Base-by-base conservation (phyloP, 1,140 invertebrate genomes). In the Drosophila bocki region DNA sequence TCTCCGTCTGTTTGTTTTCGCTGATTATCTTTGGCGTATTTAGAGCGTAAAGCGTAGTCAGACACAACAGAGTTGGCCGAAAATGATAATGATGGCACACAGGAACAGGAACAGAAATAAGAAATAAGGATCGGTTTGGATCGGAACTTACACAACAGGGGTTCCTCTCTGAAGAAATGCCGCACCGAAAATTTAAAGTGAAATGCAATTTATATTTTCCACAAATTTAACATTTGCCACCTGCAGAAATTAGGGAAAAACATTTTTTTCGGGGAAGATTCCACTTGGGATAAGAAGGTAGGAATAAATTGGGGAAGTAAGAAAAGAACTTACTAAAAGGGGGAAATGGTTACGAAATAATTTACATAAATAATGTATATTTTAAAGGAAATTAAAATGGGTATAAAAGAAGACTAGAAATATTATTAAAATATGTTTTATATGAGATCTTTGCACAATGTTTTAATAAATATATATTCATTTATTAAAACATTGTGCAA, bases 31-130 rank as follows among this genome's bases (percentile, higher is more conserved):
- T 90, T 84, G 82, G 86, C 86, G 91, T 91, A 91, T 91, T 91
- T 91, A 91, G 91, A 91, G 91, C 91, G 91, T 91, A 91, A 91
- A 91, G 88, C 85, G 84, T 90, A 91, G 90, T 91, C 90, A 91
- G 90, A 91, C 90, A 90, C 26, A 75, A 58, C 69, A 76, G 58
- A 57, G 45, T 60, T 58, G 63, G 48, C 68, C 67, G 56, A 63
- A 79, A 76, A 53, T 42, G 45, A 74, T 76, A 57, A 53, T 58
- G 74, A 75, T 75, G 72, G 51, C 32, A 26, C 35, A n/a, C 57
- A 59, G 54, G 35, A 64, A 61, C 62, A 53, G 22, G 13, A 48
- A 48, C 47, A 29, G 45, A 8, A 26, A n/a, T n/a, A n/a, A n/a
- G n/a, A n/a, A n/a, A 22, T 29, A 19, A 29, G 41, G 51, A 54